Conservation (phyloP, 2,888 invertebrate species). For the Noctua janthe region DNA sequence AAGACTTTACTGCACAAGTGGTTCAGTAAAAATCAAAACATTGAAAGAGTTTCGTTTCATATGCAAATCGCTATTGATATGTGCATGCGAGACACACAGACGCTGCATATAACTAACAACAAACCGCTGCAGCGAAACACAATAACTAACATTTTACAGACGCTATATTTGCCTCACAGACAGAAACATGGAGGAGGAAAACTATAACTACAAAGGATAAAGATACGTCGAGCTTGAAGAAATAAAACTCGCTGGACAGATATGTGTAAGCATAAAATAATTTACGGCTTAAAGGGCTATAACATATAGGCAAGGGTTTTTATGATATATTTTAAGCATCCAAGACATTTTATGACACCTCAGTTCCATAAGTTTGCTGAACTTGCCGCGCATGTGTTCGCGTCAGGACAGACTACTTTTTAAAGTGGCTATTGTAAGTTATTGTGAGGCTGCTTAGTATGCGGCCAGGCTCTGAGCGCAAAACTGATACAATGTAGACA, state of each 20-base stretch:
- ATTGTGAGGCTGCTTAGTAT: constrained; percentile 82
- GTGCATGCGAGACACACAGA: constrained; percentile 77
- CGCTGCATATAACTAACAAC: constrained; percentile 64
- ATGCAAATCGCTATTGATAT: constrained; percentile 83
- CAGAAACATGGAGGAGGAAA: constrained; percentile 59
- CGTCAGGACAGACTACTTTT: constrained; percentile 76
- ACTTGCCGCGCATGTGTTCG: constrained; percentile 69
- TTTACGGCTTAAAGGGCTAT: constrained; percentile 67
- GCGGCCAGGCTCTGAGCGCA: constrained; percentile 74
- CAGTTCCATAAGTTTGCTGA: constrained; percentile 64
- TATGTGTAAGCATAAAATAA: constrained; percentile 67
- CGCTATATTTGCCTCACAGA: constrained; percentile 49
- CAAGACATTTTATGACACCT: constrained; percentile 63
- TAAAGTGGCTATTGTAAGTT: constrained; percentile 80
- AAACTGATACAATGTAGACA: constrained; percentile 79
- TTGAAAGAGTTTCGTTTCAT: constrained; percentile 83
- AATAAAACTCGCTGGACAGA: constrained; percentile 67
- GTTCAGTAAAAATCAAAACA: constrained; percentile 84
- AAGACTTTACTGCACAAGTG: constrained; percentile 69
- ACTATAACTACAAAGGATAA: constrained; percentile 61
- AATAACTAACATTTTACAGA: constrained; percentile 56
- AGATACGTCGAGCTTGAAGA: constrained; percentile 64
- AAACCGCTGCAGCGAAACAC: constrained; percentile 38
- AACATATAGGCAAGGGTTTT: constrained; percentile 66
- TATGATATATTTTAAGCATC: constrained; percentile 68